phyloP scores from a whole-genome alignment of 2,113 vertebrate genomes.

The Dipodomys stephensi region DNA sequence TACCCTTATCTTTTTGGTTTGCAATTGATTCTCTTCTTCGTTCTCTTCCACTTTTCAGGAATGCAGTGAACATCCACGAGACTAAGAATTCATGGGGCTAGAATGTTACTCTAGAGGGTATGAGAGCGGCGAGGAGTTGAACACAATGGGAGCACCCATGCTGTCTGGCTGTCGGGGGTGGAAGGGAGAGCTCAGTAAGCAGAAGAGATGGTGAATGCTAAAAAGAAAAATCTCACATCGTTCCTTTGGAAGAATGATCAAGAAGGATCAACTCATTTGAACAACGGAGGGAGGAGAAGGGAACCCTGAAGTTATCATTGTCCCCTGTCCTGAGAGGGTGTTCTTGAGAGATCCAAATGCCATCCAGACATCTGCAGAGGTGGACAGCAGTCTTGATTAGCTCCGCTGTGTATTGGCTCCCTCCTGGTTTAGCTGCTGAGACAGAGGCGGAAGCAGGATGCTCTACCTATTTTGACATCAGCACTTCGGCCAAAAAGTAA shows the following conservation, averaged over 20 bases:
- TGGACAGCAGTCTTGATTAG: neutral
- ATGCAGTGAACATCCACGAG: neutral
- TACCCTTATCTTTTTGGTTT: neutral
- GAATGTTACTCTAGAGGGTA: neutral
- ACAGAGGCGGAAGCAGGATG: neutral
- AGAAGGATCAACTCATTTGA: neutral
- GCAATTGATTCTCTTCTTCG: neutral
- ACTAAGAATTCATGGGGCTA: neutral
- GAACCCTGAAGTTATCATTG: neutral
- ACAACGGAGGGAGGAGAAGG: neutral
- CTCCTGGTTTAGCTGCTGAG: neutral
- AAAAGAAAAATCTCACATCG: neutral
- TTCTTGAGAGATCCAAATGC: neutral
- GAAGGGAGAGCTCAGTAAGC: neutral
- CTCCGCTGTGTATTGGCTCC: neutral
- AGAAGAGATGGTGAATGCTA: neutral
- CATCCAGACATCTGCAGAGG: neutral
- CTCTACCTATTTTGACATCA: conserved; percentile 41
- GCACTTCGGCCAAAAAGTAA: neutral
- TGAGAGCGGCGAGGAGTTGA: neutral
- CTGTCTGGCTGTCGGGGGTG: neutral
- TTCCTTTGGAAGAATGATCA: neutral
- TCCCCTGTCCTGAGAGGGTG: neutral
- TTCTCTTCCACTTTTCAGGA: neutral
- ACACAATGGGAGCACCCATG: too few relatives aligned